Conservation (phyloP, 2,797 vertebrate genomes). For the Sus cebifrons region DNA sequence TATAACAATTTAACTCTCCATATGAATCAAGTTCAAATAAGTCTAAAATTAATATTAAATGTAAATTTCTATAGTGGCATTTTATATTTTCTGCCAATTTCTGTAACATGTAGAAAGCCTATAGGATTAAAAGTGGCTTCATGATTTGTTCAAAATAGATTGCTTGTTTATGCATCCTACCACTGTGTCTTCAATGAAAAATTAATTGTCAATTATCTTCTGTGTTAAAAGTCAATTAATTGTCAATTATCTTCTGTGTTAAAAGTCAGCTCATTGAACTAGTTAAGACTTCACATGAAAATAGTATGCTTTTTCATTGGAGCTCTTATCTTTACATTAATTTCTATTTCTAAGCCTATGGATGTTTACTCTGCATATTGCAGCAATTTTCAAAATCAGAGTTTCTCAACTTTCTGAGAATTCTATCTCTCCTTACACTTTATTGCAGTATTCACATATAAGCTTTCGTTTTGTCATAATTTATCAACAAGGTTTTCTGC, state of each 20-base stretch:
- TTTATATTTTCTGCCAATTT: constrained; percentile 8
- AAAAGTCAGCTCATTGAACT: not conserved
- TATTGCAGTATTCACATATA: not conserved
- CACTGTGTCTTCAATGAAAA: not conserved
- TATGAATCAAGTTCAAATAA: not conserved
- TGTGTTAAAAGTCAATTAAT: too few species aligned
- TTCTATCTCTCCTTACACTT: not conserved
- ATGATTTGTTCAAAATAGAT: not conserved
- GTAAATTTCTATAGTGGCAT: not conserved
- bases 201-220: too few species aligned
- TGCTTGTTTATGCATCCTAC: not conserved
- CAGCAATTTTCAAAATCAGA: not conserved
- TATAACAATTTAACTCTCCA: not conserved
- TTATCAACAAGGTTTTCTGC: not conserved
- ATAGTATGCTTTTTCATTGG: not conserved
- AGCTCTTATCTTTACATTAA: not conserved
- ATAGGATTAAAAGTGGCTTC: not conserved
- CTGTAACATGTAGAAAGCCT: not conserved
- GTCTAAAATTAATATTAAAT: constrained; percentile 8
- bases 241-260: not conserved
- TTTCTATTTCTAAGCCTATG: not conserved
- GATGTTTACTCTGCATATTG: not conserved
- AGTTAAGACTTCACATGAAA: not conserved
- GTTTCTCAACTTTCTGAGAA: not conserved
- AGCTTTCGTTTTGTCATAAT: not conserved